phyloP scores from a whole-genome alignment of 2,113 vertebrate species.

The Microcebus murinus region DNA sequence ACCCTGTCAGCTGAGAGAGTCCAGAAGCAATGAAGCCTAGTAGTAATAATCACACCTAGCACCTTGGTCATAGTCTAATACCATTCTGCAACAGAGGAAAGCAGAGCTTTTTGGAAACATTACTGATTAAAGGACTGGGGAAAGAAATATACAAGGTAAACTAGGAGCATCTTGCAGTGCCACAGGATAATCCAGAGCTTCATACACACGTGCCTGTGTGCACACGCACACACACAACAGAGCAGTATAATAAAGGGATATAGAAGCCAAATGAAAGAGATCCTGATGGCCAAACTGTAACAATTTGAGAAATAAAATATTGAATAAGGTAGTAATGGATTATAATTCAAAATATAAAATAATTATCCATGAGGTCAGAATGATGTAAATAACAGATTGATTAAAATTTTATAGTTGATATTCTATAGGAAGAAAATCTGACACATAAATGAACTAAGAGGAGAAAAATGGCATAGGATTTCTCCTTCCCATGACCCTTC shows the following conservation, averaged over 20 bases:
- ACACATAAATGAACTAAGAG: background rate
- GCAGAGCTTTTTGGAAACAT: background rate
- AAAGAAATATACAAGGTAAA: background rate
- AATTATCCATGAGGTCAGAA: background rate
- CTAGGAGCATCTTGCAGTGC: background rate
- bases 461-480: background rate
- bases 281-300: background rate
- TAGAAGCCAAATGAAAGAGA: background rate
- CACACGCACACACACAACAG: background rate
- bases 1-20: rapidly evolving
- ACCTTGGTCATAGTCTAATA: background rate
- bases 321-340: background rate
- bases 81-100: background rate
- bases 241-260: background rate
- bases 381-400: background rate
- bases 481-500: background rate
- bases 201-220: background rate
- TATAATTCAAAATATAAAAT: background rate
- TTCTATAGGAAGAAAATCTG: background rate
- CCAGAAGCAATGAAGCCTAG: background rate
- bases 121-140: background rate
- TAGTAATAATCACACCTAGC: background rate
- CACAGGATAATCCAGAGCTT: background rate
- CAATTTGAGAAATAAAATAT: background rate
- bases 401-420: background rate